Base-by-base conservation (phyloP, 1,140 invertebrate species). In the Ladona fulva region DNA sequence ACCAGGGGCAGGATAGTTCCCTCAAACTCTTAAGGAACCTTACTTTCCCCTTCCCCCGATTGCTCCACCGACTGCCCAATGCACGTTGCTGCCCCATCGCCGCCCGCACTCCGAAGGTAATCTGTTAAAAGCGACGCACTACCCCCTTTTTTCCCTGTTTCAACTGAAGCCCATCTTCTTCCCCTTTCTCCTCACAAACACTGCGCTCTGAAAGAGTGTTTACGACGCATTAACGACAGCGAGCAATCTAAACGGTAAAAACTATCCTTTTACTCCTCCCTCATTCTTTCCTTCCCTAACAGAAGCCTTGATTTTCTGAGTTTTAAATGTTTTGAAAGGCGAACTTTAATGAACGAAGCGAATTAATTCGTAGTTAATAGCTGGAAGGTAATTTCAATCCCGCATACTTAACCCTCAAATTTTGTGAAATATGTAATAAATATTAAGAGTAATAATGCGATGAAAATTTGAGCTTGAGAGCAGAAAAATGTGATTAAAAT, bases 141-240 rank as follows among this genome's bases (percentile, higher is more conserved):
- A 12, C n/a, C n/a, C 52, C 52, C n/a, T 66, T 66, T 66, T 66
- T 66, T 66, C 52, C 52, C n/a, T 66, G 52, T 66, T 66, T 66
- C n/a, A 66, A 22, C 52, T 66, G 5, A 22, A 66, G n/a, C 52
- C 52, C 52, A 19, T 22, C 52, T 19, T 66, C 52, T 52, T 19
- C 19, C 44, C 44, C 19, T 52, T 19, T 10, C n/a, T 66, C n/a
- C n/a, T 66, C 52, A 66, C 52, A 66, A 66, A 66, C 52, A 19
- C 52, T 66, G 52, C 52, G 52, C 52, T 5, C n/a, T 5, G 52
- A 66, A 22, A 66, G 52, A 66, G 52, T 66, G 52, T 66, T 66
- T 66, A 66, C 52, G 52, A 66, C 52, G 52, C 52, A 66, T 66
- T 66, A 66, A 66, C 52, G 12, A 12, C 52, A 66, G 52, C 52